phyloP scores from a whole-genome alignment of 1,140 invertebrate species.

The Sarcophaga bullata region DNA sequence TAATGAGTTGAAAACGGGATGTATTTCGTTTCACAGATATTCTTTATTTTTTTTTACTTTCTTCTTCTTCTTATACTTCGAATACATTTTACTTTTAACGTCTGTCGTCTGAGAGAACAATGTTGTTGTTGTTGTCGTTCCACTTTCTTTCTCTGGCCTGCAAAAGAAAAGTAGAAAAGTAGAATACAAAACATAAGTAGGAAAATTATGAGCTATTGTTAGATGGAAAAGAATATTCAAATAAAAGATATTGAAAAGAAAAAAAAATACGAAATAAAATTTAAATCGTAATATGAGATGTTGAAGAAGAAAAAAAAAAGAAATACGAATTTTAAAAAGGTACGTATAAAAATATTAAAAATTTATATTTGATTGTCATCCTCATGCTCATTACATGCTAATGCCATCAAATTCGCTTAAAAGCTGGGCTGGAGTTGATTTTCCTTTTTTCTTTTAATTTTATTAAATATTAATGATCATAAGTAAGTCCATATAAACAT shows the following conservation, averaged over 20 bases:
- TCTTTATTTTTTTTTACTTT: background rate
- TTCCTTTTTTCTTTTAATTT: too few species aligned
- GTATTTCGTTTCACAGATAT: background rate
- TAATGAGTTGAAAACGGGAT: slow-evolving; percentile 26
- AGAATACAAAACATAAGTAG: slow-evolving; percentile 22
- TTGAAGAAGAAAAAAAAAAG: background rate
- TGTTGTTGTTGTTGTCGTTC: background rate
- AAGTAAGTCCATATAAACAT: too few species aligned
- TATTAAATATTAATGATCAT: too few species aligned
- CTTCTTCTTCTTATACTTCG: too few species aligned
- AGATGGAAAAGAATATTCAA: background rate
- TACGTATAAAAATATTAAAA: background rate
- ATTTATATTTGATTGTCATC: too few species aligned
- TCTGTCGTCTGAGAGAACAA: too few species aligned
- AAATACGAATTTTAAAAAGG: background rate
- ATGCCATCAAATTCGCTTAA: too few species aligned
- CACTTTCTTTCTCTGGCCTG: background rate
- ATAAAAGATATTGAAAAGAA: background rate
- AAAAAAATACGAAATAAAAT: background rate
- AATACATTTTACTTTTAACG: too few species aligned
- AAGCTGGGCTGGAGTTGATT: too few species aligned
- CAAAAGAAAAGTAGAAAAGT: background rate
- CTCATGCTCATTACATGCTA: too few species aligned
- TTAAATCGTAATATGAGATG: background rate
- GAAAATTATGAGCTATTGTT: slow-evolving; percentile 19